Conservation (phyloP, 2,888 invertebrate species). For the Drosophila sordidapex region DNA sequence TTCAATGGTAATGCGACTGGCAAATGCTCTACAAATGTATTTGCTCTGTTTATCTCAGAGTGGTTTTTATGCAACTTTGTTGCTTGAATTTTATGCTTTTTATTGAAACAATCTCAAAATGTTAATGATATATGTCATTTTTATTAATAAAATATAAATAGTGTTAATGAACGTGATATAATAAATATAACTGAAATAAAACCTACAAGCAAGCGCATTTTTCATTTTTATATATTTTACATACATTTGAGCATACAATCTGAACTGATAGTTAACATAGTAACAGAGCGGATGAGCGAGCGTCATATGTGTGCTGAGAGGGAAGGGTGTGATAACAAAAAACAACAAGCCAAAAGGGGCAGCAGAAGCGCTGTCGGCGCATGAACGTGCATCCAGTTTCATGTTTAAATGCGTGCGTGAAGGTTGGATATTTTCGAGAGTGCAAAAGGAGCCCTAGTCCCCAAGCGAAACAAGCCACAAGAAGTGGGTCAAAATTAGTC, state of each 20-base stretch:
- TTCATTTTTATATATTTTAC: background rate
- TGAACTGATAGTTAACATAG: background rate
- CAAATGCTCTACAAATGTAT: constrained; percentile 31
- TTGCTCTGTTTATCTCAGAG: background rate
- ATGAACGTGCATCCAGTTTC: constrained; percentile 69
- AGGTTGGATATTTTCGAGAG: constrained; percentile 70
- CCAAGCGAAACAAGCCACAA: constrained; percentile 41
- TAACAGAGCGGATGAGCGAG: background rate
- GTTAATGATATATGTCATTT: background rate
- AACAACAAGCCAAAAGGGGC: constrained; percentile 59
- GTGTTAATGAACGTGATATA: background rate
- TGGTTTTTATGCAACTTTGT: background rate
- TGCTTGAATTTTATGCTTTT: background rate
- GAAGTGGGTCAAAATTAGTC: constrained; percentile 74
- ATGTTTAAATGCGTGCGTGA: constrained; percentile 75
- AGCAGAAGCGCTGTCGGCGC: constrained; percentile 62
- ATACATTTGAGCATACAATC: background rate
- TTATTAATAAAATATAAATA: background rate
- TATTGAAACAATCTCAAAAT: background rate
- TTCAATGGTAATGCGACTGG: background rate
- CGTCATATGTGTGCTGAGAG: constrained; percentile 10
- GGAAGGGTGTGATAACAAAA: constrained; percentile 40
- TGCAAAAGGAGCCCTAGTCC: constrained; percentile 62
- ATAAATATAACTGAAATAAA: background rate
- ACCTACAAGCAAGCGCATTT: background rate